Base-by-base conservation (phyloP, 1,140 invertebrate genomes). In the Caenorhabditis inopinata region DNA sequence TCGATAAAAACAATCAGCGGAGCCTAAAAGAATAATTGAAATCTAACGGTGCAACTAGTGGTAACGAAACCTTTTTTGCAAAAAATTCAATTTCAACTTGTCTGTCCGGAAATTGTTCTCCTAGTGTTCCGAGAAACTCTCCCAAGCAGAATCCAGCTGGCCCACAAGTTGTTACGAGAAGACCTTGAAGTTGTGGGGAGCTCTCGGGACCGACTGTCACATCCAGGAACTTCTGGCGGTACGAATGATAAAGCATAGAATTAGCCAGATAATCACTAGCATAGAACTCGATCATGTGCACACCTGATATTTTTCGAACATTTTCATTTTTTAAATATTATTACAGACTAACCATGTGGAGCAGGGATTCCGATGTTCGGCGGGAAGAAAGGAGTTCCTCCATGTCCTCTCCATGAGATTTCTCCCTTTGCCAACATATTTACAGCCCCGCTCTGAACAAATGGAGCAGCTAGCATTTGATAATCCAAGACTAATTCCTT, bases 181-280 rank as follows among this genome's bases (percentile, higher is more conserved):
- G 62, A 3, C 25, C 76, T 21, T 82, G 32, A 35, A 83, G 49
- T 14, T 48, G 58, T 18, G 46, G 23, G 45, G 73, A 85, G 27
- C 82, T 85, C 51, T 85, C 84, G 6, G 85, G 86, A 14, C 85
- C 85, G 14, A 87, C 84, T 21, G 82, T 84, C 6, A 88, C 80
- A 49, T 88, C 87, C 83, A 88, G 84, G 46, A 86, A 87, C 16
- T 83, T 79, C 68, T 88, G 87, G 42, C 79, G 74, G 74, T 81
- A 88, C 16, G 87, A 87, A 68, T 88, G 87, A 83, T 88, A 88
- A 18, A 88, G 81, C 85, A 88, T 87, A n/a, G 87, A 88, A 80
- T 88, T 88, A 18, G 86, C 87, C 38, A 88, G 74, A 76, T 85
- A 88, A 76, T 87, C 87, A 12, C 85, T 88, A 11, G 83, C 84